Evolutionary conservation across 2,888 invertebrate genomes (phyloP), one percentile per base, ranked within the genome.

Genomic region (Mythimna ferrago): DNA sequence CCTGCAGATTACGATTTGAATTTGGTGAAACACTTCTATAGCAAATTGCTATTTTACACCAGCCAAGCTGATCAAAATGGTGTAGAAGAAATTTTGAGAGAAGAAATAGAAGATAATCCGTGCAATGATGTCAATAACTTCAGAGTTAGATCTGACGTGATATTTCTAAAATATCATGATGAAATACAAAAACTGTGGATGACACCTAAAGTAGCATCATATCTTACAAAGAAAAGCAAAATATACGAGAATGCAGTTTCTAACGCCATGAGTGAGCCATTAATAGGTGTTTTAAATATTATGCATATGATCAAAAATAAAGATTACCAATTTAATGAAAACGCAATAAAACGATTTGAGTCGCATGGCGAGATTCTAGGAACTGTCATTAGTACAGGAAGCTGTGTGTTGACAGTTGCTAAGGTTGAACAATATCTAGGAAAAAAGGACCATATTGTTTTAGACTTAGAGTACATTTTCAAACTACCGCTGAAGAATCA

Each of bases 171-270:
- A 53, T 83, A 76, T 53, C 83, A 83, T 35, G 44, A 81, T 32
- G 73, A 71, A 62, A 81, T 83, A 38, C 84, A 82, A 51, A 80
- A 67, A 38, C 68, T 75, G 56, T 84, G 83, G 83, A 75, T 83
- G 80, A 3, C n/a, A 0, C 62, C 81, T 11, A 73, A 69, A 60
- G 16, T 35, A 4, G 78, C 53, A 26, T 21, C 44, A 9, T 83
- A 79, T 41, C 63, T 84, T 1, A 76, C 76, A 19, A 63, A 75
- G 53, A 56, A 68, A 63, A 68, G 63, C 6, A 63, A 64, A 62
- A 76, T 67, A 38, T 65, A 64, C 57, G 60, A 69, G 5, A 58
- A 67, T 35, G 76, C 73, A 21, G 75, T 75, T 6, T 21, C 57
- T 0, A 32, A 38, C 53, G 78, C 78, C 16, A 63, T 75, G 63